Conservation (phyloP, 2,888 invertebrate genomes). For the Aricia artaxerxes region DNA sequence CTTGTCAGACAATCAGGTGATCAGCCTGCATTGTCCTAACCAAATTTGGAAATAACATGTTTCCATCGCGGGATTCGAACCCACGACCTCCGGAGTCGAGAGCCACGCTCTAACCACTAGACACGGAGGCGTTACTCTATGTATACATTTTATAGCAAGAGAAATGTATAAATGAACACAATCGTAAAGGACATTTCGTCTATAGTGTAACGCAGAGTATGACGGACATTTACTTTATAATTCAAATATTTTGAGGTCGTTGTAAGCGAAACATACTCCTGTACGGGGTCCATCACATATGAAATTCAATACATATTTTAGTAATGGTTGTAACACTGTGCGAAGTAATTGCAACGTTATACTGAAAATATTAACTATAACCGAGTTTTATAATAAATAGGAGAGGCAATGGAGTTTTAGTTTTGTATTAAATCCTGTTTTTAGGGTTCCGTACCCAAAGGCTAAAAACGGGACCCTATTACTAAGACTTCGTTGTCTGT, state of each 20-base stretch:
- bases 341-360: slow-evolving; percentile 9
- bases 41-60: no score
- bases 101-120: no score
- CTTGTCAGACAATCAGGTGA: no score
- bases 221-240: slow-evolving; percentile 37
- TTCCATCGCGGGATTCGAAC: no score
- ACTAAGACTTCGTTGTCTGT: no score
- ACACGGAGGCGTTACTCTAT: no score
- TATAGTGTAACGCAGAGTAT: slow-evolving; percentile 29
- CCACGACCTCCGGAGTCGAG: no score
- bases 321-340: slow-evolving; percentile 38
- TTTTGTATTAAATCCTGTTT: neutral
- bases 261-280: slow-evolving; percentile 39
- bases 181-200: neutral
- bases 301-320: slow-evolving; percentile 49
- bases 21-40: no score
- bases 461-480: no score
- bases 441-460: no score
- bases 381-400: neutral
- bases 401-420: neutral
- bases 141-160: neutral
- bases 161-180: neutral
- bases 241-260: slow-evolving; percentile 37
- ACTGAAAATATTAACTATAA: neutral
- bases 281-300: slow-evolving; percentile 43